Percentiles rank a stretch among this genome's conserved stretches.
Evolutionary conservation across 2,797 vertebrate species (phyloP).

Genomic region (Sebastes steindachneri): DNA sequence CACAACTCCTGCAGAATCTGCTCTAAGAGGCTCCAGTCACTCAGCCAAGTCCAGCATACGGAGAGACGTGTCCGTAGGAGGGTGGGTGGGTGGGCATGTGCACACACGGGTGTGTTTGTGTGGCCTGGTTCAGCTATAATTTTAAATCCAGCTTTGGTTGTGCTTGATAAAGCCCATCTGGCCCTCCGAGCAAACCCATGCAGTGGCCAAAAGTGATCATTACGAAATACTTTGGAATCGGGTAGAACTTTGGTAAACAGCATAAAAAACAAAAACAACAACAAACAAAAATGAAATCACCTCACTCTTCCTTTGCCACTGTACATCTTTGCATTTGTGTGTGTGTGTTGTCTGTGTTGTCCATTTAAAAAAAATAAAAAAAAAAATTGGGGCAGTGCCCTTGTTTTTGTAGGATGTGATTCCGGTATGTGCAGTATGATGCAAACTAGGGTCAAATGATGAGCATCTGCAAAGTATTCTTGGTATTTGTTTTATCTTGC

Average conservation of each 20-base stretch:
- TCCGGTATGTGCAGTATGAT: constrained; percentile 53
- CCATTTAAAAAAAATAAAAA: constrained; percentile 34
- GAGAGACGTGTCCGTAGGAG: background rate
- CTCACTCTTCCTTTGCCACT: constrained; percentile 28
- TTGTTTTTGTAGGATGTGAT: constrained; percentile 48
- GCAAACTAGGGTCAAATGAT: constrained; percentile 46
- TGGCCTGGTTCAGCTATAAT: constrained; percentile 21
- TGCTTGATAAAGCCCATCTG: constrained; percentile 52
- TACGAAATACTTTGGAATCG: constrained; percentile 25
- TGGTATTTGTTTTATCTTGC: constrained; percentile 38
- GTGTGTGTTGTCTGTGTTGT: constrained; percentile 56
- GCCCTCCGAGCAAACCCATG: constrained; percentile 11
- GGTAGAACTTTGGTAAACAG: constrained; percentile 1
- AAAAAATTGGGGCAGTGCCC: constrained; percentile 55
- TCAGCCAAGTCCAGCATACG: constrained; percentile 45
- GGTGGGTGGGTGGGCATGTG: background rate
- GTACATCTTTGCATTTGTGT: constrained; percentile 38
- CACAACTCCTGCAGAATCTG: constrained; percentile 47
- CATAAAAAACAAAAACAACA: constrained; percentile 6
- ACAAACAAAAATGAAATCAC: background rate
- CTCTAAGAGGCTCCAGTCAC: constrained; percentile 44
- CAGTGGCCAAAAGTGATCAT: constrained; percentile 28
- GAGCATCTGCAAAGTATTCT: constrained; percentile 22
- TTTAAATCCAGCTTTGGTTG: constrained; percentile 51
- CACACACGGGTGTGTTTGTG: constrained; percentile 13